phyloP scores from a whole-genome alignment of 1,140 invertebrate genomes.

The Potamilus streckersoni region DNA sequence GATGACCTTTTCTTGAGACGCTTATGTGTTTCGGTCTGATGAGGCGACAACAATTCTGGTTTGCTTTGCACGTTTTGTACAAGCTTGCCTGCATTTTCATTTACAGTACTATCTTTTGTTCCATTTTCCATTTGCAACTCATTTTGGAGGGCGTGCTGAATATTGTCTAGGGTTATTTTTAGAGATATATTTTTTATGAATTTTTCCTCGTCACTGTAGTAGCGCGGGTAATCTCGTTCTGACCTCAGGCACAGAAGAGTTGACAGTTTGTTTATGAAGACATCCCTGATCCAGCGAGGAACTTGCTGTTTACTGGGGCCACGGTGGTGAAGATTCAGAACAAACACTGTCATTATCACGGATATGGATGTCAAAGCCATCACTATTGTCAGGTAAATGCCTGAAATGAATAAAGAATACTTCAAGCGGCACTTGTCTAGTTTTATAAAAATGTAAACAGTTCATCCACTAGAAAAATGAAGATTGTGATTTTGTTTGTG shows the following conservation, averaged over 20 bases:
- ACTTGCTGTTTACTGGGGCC: constrained; percentile 62
- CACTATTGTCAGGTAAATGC: constrained; percentile 68
- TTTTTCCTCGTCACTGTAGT: constrained; percentile 23
- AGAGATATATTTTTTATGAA: constrained; percentile 50
- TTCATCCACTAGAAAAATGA: neutral
- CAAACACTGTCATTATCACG: constrained; percentile 68
- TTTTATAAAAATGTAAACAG: neutral
- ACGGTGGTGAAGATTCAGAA: constrained; percentile 68
- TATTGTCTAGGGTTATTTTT: constrained; percentile 59
- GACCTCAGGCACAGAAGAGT: constrained; percentile 17
- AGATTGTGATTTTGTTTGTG: neutral
- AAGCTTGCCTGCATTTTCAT: neutral
- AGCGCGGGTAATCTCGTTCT: constrained; percentile 1
- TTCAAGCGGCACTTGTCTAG: neutral
- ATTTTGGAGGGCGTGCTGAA: constrained; percentile 59
- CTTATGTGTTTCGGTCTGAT: neutral
- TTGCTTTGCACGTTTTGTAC: neutral
- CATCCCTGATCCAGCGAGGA: constrained; percentile 54
- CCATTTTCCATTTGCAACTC: constrained; percentile 49
- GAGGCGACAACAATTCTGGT: too few species aligned
- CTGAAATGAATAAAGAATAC: constrained; percentile 45
- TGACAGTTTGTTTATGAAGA: constrained; percentile 39
- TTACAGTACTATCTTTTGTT: neutral
- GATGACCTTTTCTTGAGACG: neutral
- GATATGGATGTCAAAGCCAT: constrained; percentile 69